Base-by-base conservation (phyloP, 2,888 invertebrate species). In the Amblyjoppa proteus region DNA sequence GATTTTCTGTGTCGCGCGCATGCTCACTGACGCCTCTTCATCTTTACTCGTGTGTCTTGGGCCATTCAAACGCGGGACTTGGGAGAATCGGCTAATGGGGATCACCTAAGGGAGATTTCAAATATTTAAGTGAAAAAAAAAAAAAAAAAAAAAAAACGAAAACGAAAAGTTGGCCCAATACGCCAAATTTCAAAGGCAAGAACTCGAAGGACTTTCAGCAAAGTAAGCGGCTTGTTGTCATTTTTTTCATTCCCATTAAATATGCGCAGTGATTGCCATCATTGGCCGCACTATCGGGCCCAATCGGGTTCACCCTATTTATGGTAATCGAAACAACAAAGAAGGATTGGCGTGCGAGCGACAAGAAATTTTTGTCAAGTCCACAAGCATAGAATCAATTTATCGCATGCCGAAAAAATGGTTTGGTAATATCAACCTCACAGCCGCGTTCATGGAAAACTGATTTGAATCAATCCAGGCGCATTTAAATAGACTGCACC, bases 1-100 rank as follows among this genome's bases (percentile, higher is more conserved):
- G 79, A 71, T 71, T 64, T 71, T 71, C 25, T 51, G 51, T 31
- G 76, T 80, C 75, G 82, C 78, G 71, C 31, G 73, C 58, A 69
- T 69, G 38, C 70, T 31, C 58, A 69, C 69, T 20, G 5, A 31
- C 74, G 58, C 61, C 74, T 74, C 61, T 61, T 74, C 49, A 61
- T 61, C 58, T 61, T 45, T 61, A n/a, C n/a, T 45, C 31, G 45
- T 31, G 9, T 9, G 16, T 49, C 61, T 61, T n/a, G 45, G 28
- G 61, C 45, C 16, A 49, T 31, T 41, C 58, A 56, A 77, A 69
- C 68, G 68, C 7, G 38, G 16, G 16, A 16, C 45, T 4, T 13
- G 45, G 45, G 13, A 49, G 16, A 49, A 49, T 16, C 2, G 45
- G 13, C 45, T 49, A 49, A 49, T 49, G 45, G 45, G 45, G 45